Conservation (phyloP, 2,888 invertebrate genomes). For the Tridacna crocea region DNA sequence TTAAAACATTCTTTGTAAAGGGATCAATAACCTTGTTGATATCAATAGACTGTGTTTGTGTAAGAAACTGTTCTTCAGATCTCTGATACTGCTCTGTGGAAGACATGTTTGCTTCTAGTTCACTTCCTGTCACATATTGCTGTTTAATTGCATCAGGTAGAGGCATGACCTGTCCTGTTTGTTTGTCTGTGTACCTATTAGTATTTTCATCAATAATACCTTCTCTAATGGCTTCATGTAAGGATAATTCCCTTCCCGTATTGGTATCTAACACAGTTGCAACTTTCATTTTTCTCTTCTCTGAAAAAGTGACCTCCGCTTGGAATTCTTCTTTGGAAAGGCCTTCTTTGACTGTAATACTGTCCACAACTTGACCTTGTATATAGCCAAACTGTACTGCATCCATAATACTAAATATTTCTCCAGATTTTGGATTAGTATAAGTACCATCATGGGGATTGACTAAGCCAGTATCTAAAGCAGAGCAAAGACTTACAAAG, state of each 20-base stretch:
- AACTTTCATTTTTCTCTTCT: constrained; percentile 76
- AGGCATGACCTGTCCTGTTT: constrained; percentile 90
- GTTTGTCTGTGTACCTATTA: constrained; percentile 88
- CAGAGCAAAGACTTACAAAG: constrained; percentile 69
- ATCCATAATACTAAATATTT: constrained; percentile 91
- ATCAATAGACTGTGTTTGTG: constrained; percentile 69
- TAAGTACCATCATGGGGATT: constrained; percentile 88
- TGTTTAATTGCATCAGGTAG: constrained; percentile 96
- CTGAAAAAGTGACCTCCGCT: constrained; percentile 76
- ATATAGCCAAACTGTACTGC: constrained; percentile 91
- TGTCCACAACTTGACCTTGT: constrained; percentile 74
- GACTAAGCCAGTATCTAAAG: constrained; percentile 77
- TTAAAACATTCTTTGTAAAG: constrained; percentile 91
- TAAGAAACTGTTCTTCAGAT: constrained; percentile 65
- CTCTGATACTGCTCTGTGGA: constrained; percentile 63
- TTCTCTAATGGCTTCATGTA: constrained; percentile 87
- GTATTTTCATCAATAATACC: constrained; percentile 87
- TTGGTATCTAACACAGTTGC: constrained; percentile 87
- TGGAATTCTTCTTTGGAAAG: constrained; percentile 71
- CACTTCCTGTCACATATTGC: constrained; percentile 89
- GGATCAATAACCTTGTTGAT: constrained; percentile 87
- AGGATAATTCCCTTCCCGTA: constrained; percentile 93
- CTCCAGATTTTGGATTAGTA: constrained; percentile 92
- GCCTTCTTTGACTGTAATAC: constrained; percentile 73
- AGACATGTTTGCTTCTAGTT: constrained; percentile 66